phyloP scores from a whole-genome alignment of 2,113 vertebrate species.

The Furnarius figulus region DNA sequence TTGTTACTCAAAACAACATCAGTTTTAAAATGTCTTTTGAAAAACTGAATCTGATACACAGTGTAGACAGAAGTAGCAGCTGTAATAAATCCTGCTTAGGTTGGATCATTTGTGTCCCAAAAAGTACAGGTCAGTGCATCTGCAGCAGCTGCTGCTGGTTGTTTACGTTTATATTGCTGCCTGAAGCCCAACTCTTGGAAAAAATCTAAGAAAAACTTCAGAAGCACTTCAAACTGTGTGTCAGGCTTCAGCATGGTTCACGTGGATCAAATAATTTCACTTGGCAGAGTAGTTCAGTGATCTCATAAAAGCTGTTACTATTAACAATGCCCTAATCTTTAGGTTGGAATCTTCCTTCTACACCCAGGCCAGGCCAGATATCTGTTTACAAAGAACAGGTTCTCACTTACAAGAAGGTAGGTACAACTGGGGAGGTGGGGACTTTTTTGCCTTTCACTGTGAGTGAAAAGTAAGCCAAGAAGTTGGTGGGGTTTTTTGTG shows the following conservation, averaged over 20 bases:
- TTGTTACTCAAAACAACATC: background rate
- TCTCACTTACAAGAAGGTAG: background rate
- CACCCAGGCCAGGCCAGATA: background rate
- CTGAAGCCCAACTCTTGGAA: background rate
- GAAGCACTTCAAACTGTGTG: background rate
- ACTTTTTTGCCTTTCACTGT: background rate
- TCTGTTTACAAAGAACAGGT: background rate
- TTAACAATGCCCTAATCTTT: background rate
- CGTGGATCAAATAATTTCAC: background rate
- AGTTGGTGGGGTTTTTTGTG: background rate
- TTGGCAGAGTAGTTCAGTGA: background rate
- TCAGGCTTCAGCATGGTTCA: background rate
- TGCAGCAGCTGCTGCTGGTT: background rate
- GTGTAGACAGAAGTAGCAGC: background rate
- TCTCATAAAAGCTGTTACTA: constrained; percentile 1
- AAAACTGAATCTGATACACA: background rate
- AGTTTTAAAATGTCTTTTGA: background rate
- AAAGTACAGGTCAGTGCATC: background rate
- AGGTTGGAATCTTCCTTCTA: background rate
- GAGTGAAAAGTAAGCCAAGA: background rate
- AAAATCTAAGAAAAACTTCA: background rate
- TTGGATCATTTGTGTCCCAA: background rate
- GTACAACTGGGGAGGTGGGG: background rate
- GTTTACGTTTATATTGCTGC: background rate
- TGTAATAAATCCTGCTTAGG: background rate